These are phyloP conservation scores for Bombyx mandarina DNA, from an alignment of 1,140 invertebrate genomes.

Conservation along the genomic window DNA sequence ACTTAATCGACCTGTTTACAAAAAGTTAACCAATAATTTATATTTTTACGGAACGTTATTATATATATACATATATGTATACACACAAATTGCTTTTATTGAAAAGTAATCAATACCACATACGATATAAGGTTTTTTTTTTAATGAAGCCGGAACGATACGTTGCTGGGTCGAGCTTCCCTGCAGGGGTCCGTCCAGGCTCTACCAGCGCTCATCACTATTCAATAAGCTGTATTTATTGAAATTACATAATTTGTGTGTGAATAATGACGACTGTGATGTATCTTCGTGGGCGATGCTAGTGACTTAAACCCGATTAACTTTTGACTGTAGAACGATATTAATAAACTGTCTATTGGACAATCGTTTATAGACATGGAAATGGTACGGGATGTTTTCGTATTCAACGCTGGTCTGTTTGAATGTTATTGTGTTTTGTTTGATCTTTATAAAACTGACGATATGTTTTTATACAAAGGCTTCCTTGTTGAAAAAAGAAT, in stretches of 20 bases:
- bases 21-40: too few species aligned
- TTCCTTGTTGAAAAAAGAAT: too few species aligned
- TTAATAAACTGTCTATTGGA: slow-evolving; percentile 54
- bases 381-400: slow-evolving; percentile 32
- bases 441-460: too few species aligned
- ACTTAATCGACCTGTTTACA: too few species aligned
- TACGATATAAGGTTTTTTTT: too few species aligned
- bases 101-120: too few species aligned
- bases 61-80: too few species aligned
- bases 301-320: slow-evolving; percentile 68
- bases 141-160: too few species aligned
- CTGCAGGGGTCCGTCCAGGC: slow-evolving; percentile 46
- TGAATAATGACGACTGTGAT: slow-evolving; percentile 71
- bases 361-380: slow-evolving; percentile 50
- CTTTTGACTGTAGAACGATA: slow-evolving; percentile 62
- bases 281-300: slow-evolving; percentile 68
- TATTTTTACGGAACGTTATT: too few species aligned
- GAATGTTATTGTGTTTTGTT: slow-evolving; percentile 16
- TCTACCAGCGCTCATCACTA: slow-evolving; percentile 69
- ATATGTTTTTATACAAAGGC: too few species aligned
- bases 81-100: too few species aligned
- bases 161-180: slow-evolving; percentile 22
- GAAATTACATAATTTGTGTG: slow-evolving; percentile 71
- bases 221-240: slow-evolving; percentile 71
- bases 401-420: slow-evolving; percentile 16